Evolutionary conservation across 2,797 vertebrate species (phyloP).

Genomic region (Poeciliopsis presidionis): DNA sequence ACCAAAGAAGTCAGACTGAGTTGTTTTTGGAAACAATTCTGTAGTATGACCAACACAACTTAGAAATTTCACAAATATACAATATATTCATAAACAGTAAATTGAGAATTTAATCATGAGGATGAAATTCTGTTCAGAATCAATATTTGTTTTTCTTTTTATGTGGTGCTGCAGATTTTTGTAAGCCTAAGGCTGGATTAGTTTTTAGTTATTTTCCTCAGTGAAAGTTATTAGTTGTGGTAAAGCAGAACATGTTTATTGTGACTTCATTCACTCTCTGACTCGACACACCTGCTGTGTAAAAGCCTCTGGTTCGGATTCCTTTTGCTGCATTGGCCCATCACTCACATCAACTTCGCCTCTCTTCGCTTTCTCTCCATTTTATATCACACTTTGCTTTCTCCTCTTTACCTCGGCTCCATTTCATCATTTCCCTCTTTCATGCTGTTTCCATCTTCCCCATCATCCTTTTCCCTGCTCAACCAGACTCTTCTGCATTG

Average conservation of each 20-base stretch:
- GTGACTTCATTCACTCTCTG: background rate
- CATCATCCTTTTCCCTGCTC: slow-evolving; percentile 28
- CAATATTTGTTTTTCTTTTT: background rate
- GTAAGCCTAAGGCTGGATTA: background rate
- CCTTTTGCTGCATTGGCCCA: slow-evolving; percentile 2
- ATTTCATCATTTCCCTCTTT: slow-evolving; percentile 44
- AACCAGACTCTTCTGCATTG: slow-evolving; percentile 36
- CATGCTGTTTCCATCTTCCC: slow-evolving; percentile 40
- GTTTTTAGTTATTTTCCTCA: background rate
- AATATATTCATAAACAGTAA: background rate
- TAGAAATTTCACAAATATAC: background rate
- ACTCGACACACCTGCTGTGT: background rate
- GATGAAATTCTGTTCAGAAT: background rate
- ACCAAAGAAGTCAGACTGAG: background rate
- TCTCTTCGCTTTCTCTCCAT: slow-evolving; percentile 1
- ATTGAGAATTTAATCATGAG: background rate
- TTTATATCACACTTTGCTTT: slow-evolving; percentile 13
- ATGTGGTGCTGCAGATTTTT: background rate
- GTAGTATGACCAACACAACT: background rate
- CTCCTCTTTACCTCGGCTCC: slow-evolving; percentile 33
- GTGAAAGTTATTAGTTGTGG: slow-evolving; percentile 1
- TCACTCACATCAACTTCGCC: background rate
- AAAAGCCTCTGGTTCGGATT: slow-evolving; percentile 5
- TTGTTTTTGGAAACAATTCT: background rate
- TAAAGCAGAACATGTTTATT: background rate